Evolutionary conservation across 2,113 vertebrate genomes (phyloP).

Genomic region (Aptenodytes forsteri): DNA sequence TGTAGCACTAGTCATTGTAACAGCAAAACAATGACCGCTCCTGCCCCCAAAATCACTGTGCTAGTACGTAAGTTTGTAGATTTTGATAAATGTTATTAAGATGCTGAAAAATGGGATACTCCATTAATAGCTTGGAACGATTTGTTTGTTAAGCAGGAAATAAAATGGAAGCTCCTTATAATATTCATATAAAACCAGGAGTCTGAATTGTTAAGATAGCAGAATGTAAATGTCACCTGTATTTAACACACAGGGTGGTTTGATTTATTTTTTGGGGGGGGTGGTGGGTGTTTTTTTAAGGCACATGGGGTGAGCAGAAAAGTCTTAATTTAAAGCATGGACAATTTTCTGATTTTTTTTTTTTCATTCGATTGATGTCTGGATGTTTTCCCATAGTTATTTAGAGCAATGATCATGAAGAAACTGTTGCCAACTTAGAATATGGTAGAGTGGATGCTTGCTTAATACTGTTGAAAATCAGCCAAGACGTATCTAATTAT

Average conservation of each 20-base stretch:
- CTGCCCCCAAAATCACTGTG: background rate
- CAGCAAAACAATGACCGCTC: background rate
- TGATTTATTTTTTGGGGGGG: background rate
- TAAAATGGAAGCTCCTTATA: background rate
- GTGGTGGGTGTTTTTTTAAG: background rate
- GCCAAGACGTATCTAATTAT: background rate
- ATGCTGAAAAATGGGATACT: background rate
- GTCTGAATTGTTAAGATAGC: background rate
- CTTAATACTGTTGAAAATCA: constrained; percentile 20
- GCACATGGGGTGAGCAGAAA: background rate
- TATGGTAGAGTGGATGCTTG: background rate
- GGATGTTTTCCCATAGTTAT: constrained; percentile 1
- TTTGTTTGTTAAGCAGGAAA: background rate
- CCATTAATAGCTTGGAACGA: background rate
- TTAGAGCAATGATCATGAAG: background rate
- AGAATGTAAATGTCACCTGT: background rate
- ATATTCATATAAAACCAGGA: background rate
- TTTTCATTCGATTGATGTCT: background rate
- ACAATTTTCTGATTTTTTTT: background rate
- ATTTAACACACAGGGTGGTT: background rate
- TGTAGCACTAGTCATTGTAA: background rate
- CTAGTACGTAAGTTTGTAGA: background rate
- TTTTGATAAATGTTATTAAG: background rate
- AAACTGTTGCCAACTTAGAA: constrained; percentile 25
- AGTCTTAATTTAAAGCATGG: background rate